Base-by-base conservation (phyloP, 2,113 vertebrate genomes). In the Motacilla tschutschensis region DNA sequence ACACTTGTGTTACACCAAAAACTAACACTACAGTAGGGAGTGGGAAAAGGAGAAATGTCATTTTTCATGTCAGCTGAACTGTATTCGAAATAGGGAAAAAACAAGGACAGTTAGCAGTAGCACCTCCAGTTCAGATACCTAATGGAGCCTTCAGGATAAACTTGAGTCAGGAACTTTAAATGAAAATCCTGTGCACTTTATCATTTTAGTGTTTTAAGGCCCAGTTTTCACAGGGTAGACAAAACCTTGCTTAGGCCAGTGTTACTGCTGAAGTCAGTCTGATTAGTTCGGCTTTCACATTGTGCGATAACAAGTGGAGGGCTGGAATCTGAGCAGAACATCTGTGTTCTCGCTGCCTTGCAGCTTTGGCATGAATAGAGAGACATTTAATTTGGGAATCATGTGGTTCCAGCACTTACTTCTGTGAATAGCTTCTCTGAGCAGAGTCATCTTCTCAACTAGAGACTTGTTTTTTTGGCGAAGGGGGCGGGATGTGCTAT, bases 341-440 rank as follows among this genome's bases (percentile, higher is more conserved):
- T 73, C 90, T 85, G 86, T 64, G 80, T 88, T 82, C 81, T 87
- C 0, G 1, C 83, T 53, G 77, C 80, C 70, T 91, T 75, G 80
- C 88, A 88, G 57, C 63, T 94, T 83, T 54, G 40, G 47, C 46
- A 40, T 94, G 91, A 89, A 87, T 84, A 79, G 65, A 65, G 9
- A 71, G 51, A 14, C 25, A 25, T n/a, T 85, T 78, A 72, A 86
- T 86, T 85, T 59, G 59, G 43, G 74, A 63, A 64, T 67, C 58
- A 19, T 71, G 50, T 91, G 40, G 40, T 78, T 80, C 65, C 74
- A 85, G 80, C 67, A 35, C 65, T 91, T 59, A 53, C 62, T 78
- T 72, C 55, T 86, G 43, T 85, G 88, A 92, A 79, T 76, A 84
- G 78, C 71, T 88, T 77, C 83, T 91, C 79, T 64, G 72, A 84